These are phyloP conservation scores for Ammodramus savannarum DNA, from an alignment of 2,113 vertebrate species.

Conservation along the genomic window DNA sequence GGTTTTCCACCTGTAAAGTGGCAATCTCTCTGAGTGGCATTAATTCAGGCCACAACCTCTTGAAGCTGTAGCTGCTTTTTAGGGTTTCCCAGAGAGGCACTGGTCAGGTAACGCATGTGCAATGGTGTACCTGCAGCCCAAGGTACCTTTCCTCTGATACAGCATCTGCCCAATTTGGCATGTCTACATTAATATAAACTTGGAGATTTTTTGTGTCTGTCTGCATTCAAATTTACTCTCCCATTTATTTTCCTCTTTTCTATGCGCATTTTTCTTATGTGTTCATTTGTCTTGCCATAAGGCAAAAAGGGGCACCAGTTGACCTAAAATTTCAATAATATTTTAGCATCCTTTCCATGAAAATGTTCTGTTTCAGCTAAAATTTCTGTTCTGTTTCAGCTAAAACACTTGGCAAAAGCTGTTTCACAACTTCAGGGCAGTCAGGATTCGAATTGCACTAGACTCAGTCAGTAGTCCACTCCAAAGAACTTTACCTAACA, in stretches of 20 bases:
- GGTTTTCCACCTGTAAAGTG: background rate
- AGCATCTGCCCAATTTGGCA: background rate
- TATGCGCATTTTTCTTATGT: background rate
- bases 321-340: background rate
- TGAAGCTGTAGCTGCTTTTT: background rate
- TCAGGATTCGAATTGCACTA: background rate
- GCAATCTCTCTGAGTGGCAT: background rate
- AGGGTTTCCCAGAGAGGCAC: background rate
- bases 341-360: background rate
- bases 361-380: background rate
- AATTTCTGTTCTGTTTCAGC: background rate
- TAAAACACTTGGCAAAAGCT: background rate
- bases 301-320: background rate
- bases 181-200: background rate
- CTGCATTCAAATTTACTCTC: background rate
- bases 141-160: background rate
- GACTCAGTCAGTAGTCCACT: background rate
- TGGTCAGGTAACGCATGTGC: background rate
- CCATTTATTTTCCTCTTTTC: background rate
- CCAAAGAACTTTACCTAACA: background rate
- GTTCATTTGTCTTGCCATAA: background rate
- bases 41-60: background rate
- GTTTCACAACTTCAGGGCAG: background rate
- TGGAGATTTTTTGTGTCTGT: background rate
- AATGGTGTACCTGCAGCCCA: background rate